phyloP scores from a whole-genome alignment of 2,888 invertebrate species.

The Hydropsyche betteni region DNA sequence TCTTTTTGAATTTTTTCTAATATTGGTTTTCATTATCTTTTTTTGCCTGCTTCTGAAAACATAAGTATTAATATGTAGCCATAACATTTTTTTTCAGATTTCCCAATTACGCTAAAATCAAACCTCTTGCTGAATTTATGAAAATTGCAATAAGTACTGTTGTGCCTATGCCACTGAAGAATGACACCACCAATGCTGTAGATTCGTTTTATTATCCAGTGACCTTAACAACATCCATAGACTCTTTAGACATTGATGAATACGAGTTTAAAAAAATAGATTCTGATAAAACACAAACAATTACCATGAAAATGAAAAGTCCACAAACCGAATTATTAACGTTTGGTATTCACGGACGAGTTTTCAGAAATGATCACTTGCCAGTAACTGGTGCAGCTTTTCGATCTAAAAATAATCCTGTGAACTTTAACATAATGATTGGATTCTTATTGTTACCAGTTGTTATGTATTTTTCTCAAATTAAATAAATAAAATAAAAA shows the following conservation, averaged over 20 bases:
- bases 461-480: too few relatives aligned
- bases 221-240: slow-evolving; percentile 62
- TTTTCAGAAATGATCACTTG: slow-evolving; percentile 60
- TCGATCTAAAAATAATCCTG: neutral
- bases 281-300: slow-evolving; percentile 46
- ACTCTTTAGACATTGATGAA: slow-evolving; percentile 61
- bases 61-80: too few relatives aligned
- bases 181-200: slow-evolving; percentile 55
- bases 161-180: slow-evolving; percentile 58
- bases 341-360: slow-evolving; percentile 67
- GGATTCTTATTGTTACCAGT: too few relatives aligned
- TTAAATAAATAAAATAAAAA: too few relatives aligned
- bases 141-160: slow-evolving; percentile 61
- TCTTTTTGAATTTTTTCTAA: too few relatives aligned
- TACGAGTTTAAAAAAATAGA: slow-evolving; percentile 52
- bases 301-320: slow-evolving; percentile 52
- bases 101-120: slow-evolving; percentile 57
- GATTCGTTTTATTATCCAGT: slow-evolving; percentile 63
- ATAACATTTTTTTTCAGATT: slow-evolving; percentile 58
- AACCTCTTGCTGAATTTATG: slow-evolving; percentile 61
- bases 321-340: slow-evolving; percentile 58
- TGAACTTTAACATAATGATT: too few relatives aligned
- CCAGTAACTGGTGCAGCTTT: slow-evolving; percentile 12
- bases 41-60: too few relatives aligned
- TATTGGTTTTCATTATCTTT: too few relatives aligned